These are phyloP conservation scores for Oreochromis spilurus DNA, from an alignment of 2,113 vertebrate genomes.

Conservation along the genomic window DNA sequence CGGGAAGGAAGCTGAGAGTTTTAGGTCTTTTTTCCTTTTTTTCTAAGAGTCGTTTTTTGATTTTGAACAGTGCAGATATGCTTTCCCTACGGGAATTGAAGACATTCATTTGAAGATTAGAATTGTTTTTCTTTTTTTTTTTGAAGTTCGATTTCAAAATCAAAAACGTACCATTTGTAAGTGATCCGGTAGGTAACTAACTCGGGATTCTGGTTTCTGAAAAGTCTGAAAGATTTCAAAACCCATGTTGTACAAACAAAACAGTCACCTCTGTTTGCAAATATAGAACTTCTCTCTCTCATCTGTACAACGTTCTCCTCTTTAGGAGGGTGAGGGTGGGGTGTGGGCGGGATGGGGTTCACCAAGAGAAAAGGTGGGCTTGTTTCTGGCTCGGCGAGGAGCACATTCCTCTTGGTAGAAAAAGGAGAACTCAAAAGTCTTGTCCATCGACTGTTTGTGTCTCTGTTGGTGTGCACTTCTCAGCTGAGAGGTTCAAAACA, in stretches of 20 bases:
- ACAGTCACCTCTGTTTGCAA: slow-evolving; percentile 64
- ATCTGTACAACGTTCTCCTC: slow-evolving; percentile 54
- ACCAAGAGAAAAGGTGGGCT: slow-evolving; percentile 43
- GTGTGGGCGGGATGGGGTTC: neutral
- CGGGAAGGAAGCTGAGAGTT: slow-evolving; percentile 55
- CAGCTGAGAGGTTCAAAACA: slow-evolving; percentile 42
- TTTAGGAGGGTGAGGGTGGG: slow-evolving; percentile 28
- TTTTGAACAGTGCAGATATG: slow-evolving; percentile 71
- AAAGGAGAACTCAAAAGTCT: slow-evolving; percentile 40
- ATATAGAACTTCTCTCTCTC: slow-evolving; percentile 63
- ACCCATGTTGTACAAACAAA: slow-evolving; percentile 62
- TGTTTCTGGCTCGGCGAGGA: slow-evolving; percentile 39
- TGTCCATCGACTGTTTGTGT: slow-evolving; percentile 29
- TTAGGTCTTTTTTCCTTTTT: slow-evolving; percentile 28
- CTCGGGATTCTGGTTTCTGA: slow-evolving; percentile 42
- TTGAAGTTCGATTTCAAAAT: slow-evolving; percentile 59
- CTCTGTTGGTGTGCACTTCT: slow-evolving; percentile 25
- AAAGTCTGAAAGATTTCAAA: slow-evolving; percentile 65
- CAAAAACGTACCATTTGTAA: slow-evolving; percentile 54
- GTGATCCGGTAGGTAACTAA: slow-evolving; percentile 43
- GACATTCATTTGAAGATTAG: slow-evolving; percentile 69
- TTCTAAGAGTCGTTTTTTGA: slow-evolving; percentile 58
- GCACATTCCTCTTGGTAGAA: slow-evolving; percentile 50
- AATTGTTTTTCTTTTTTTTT: slow-evolving; percentile 24
- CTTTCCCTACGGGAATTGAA: slow-evolving; percentile 55